Percentiles rank a stretch among this genome's conserved stretches.
Conservation (phyloP, 2,888 invertebrate species). For the Gasteruption jaculator region DNA sequence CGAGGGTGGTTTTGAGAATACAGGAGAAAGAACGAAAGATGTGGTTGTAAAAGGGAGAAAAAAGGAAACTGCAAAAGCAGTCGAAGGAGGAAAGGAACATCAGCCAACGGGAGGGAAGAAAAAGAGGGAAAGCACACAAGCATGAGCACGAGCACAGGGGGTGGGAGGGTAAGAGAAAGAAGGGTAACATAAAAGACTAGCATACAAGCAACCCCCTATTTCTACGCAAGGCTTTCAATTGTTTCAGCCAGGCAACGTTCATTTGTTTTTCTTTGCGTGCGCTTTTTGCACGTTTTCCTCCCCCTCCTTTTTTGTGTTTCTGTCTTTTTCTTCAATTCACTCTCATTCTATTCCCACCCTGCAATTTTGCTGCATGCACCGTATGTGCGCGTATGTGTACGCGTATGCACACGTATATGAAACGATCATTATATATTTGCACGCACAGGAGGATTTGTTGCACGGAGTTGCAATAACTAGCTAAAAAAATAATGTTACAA, state of each 20-base stretch:
- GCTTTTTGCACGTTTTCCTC: conserved; percentile 35
- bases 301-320: conserved; percentile 17
- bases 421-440: too few relatives aligned
- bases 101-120: conserved; percentile 19
- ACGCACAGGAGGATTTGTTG: too few relatives aligned
- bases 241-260: conserved; percentile 45
- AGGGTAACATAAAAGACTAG: conserved; percentile 44
- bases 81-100: conserved; percentile 16
- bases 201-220: conserved; percentile 44
- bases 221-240: conserved; percentile 43
- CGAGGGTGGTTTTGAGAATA: conserved; percentile 4
- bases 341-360: conserved; percentile 4
- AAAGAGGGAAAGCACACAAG: conserved; percentile 14
- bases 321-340: conserved; percentile 14
- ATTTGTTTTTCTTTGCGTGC: conserved; percentile 45
- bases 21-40: conserved; percentile 4
- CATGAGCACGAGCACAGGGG: conserved; percentile 21
- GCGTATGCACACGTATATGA: too few relatives aligned
- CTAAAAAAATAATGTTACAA: too few relatives aligned
- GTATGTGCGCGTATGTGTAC: not conserved
- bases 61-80: conserved; percentile 12
- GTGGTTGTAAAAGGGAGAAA: conserved; percentile 7
- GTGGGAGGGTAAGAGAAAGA: conserved; percentile 16
- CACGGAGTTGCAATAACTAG: too few relatives aligned
- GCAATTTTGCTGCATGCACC: not conserved